Evolutionary conservation across 1,140 invertebrate species (phyloP).

Genomic region (Ips nitidus): DNA sequence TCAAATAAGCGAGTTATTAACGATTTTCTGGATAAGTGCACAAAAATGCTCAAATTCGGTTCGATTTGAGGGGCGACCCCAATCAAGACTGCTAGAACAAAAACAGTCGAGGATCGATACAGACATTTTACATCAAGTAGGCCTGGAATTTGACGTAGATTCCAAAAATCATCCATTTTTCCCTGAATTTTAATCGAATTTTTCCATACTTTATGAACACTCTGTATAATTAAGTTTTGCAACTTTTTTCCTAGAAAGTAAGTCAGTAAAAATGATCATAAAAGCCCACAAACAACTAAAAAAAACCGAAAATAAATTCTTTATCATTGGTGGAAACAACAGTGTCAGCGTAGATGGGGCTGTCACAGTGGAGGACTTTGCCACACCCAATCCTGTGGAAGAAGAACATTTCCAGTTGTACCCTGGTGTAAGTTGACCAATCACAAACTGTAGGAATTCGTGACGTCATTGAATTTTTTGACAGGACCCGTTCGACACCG

Average conservation of each 20-base stretch:
- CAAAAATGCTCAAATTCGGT: too few relatives aligned
- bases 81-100: too few relatives aligned
- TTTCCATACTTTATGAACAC: too few relatives aligned
- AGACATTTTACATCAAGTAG: too few relatives aligned
- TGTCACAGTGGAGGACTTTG: slow-evolving; percentile 11
- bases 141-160: too few relatives aligned
- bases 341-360: not conserved
- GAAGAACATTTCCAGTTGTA: slow-evolving; percentile 14
- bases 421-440: slow-evolving; percentile 1
- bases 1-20: too few relatives aligned
- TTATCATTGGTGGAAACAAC: slow-evolving; percentile 14
- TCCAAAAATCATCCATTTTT: too few relatives aligned
- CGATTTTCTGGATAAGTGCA: too few relatives aligned
- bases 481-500: slow-evolving; percentile 39
- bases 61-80: too few relatives aligned
- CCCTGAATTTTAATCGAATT: too few relatives aligned
- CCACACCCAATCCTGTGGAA: not conserved
- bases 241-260: slow-evolving; percentile 7
- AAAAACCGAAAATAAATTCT: not conserved
- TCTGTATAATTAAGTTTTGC: not conserved
- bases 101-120: too few relatives aligned
- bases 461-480: too few relatives aligned
- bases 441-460: not conserved
- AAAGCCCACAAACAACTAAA: slow-evolving; percentile 11
- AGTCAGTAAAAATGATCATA: slow-evolving; percentile 7